Percentiles rank a stretch among this genome's conserved stretches.
Conservation (phyloP, 2,888 invertebrate genomes). For the Synergus umbraculus region DNA sequence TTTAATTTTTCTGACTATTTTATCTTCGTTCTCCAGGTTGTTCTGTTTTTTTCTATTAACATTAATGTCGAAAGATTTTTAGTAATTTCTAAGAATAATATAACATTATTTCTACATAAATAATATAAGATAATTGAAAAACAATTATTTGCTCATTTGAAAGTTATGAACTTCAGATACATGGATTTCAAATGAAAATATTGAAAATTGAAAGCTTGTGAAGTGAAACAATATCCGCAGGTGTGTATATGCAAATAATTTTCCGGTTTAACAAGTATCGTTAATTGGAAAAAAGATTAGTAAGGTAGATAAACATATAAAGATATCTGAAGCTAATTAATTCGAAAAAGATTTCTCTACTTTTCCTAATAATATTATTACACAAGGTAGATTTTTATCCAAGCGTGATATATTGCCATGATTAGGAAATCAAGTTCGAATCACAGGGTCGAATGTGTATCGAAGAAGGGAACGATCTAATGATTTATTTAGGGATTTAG, state of each 20-base stretch:
- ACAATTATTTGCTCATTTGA: too few species aligned
- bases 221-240: not conserved
- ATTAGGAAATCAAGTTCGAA: slow-evolving; percentile 36
- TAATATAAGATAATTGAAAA: too few species aligned
- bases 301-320: not conserved
- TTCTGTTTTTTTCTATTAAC: not conserved
- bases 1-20: not conserved
- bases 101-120: too few species aligned
- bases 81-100: too few species aligned
- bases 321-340: slow-evolving; percentile 20
- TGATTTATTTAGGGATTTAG: slow-evolving; percentile 30
- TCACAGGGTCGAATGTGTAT: slow-evolving; percentile 25
- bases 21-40: not conserved
- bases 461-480: slow-evolving; percentile 24
- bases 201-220: not conserved
- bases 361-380: slow-evolving; percentile 31
- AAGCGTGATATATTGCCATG: slow-evolving; percentile 7
- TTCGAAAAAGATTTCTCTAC: slow-evolving; percentile 22
- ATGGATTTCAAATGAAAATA: not conserved
- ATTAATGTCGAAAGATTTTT: too few species aligned
- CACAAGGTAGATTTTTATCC: slow-evolving; percentile 38
- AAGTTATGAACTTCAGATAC: too few species aligned
- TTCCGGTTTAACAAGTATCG: not conserved
- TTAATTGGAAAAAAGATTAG: not conserved
- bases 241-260: not conserved